These are phyloP conservation scores for Heteronetta atricapilla DNA, from an alignment of 2,113 vertebrate species.

Conservation along the genomic window DNA sequence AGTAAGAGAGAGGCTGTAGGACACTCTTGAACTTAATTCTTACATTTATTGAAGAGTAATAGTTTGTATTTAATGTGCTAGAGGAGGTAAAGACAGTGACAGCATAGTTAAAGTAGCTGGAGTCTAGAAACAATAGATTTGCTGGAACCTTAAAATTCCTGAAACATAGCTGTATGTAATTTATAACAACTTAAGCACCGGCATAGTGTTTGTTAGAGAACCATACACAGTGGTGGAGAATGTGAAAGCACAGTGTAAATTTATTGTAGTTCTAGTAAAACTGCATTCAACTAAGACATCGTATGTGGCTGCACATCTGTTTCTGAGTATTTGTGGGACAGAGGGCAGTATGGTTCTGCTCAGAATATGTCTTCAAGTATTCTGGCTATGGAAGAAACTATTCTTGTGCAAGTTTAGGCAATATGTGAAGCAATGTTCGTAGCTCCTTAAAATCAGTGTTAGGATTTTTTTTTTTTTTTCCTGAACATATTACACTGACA, in stretches of 20 bases:
- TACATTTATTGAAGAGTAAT: background rate
- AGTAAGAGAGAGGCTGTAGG: background rate
- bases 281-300: background rate
- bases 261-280: background rate
- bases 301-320: background rate
- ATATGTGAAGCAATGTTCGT: background rate
- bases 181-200: background rate
- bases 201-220: background rate
- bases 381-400: background rate
- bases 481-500: background rate
- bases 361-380: background rate
- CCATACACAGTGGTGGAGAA: background rate
- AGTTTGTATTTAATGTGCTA: background rate
- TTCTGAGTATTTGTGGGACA: background rate
- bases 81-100: background rate
- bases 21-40: background rate
- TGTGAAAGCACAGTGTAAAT: background rate
- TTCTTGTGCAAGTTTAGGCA: slow-evolving; percentile 33
- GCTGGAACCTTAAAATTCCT: background rate
- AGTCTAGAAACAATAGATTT: background rate
- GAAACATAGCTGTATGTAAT: background rate
- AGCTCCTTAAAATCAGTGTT: background rate
- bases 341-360: slow-evolving; percentile 30
- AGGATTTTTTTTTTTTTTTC: background rate
- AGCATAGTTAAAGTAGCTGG: background rate